These are phyloP conservation scores for Oeneis ivallda DNA, from an alignment of 2,888 invertebrate species.

Conservation along the genomic window DNA sequence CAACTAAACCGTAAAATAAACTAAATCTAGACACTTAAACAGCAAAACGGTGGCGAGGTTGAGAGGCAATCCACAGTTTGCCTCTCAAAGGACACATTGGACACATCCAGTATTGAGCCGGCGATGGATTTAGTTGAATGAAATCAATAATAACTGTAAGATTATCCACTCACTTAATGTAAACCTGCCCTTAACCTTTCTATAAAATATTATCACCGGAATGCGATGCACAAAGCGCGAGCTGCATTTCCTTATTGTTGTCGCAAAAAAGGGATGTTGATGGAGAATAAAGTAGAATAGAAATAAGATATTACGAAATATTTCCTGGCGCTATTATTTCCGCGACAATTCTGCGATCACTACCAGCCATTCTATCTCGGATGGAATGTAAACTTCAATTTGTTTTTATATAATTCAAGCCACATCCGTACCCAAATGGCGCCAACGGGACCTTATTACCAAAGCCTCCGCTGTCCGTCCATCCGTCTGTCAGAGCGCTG, in stretches of 20 bases:
- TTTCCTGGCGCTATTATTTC: constrained; percentile 36
- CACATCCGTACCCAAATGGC: too few relatives aligned
- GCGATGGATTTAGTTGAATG: too few relatives aligned
- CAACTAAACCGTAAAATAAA: too few relatives aligned
- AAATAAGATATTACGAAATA: constrained; percentile 33
- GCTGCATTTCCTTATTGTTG: constrained; percentile 29
- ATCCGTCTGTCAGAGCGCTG: too few relatives aligned
- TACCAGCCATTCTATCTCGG: constrained; percentile 37
- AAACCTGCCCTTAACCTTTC: constrained; percentile 6
- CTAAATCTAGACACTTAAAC: too few relatives aligned
- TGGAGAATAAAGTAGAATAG: constrained; percentile 30
- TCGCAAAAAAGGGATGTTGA: constrained; percentile 30
- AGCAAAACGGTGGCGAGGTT: too few relatives aligned
- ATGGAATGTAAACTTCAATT: constrained; percentile 47
- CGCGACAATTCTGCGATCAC: constrained; percentile 24
- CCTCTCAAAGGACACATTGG: too few relatives aligned
- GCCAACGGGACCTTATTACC: too few relatives aligned
- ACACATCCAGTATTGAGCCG: too few relatives aligned
- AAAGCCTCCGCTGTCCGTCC: too few relatives aligned
- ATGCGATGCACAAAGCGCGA: not conserved
- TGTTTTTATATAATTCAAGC: constrained; percentile 41
- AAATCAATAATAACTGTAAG: too few relatives aligned
- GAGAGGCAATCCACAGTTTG: too few relatives aligned
- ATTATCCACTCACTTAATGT: not conserved
- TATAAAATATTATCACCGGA: constrained; percentile 13